Evolutionary conservation across 2,113 vertebrate genomes (phyloP), one percentile per base, ranked within the genome.

Genomic region (Pseudorectes ferrugineus): DNA sequence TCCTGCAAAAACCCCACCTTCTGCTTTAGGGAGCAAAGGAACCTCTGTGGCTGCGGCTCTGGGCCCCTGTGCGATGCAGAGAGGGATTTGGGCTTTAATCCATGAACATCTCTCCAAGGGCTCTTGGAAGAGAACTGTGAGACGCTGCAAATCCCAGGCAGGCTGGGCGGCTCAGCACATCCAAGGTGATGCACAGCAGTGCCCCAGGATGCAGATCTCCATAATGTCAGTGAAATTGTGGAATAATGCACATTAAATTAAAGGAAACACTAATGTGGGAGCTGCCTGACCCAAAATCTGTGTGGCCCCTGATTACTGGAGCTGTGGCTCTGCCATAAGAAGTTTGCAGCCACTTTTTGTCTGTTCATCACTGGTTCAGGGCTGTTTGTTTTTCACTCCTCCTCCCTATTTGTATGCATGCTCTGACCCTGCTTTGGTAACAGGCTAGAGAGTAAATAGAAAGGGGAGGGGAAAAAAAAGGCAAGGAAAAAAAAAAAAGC

Each of bases 371-470:
- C 71, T n/a, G 86, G 52, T 82, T 95, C 5, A 33, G 78, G 51
- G 74, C 76, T 65, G 62, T 54, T 89, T 91, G 74, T 89, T 82
- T 79, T 46, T 48, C 92, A 70, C 29, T 93, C 80, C 83, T 94
- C 22, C 63, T 85, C 20, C 80, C 95, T 62, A 97, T 98, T 97
- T 95, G 96, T 98, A 97, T 98, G 97, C 74, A 24, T 68, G 95
- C 88, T 96, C 91, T 97, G 96, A 91, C 96, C 96, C 95, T 97
- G 87, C 88, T 80, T 93, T 82, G 92, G 96, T 96, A 49, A 61
- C 95, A 97, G 95, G 81, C 97, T 95, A 48, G 83, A 97, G 76
- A 98, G 97, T 97, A 98, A 97, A 98, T 97, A 97, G 63, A 97
- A 97, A 96, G 94, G 94, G 95, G 73, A 88, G 62, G 86, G 40